These are phyloP conservation scores for Bujurquina vittata DNA, from an alignment of 2,113 vertebrate genomes.

Conservation along the genomic window DNA sequence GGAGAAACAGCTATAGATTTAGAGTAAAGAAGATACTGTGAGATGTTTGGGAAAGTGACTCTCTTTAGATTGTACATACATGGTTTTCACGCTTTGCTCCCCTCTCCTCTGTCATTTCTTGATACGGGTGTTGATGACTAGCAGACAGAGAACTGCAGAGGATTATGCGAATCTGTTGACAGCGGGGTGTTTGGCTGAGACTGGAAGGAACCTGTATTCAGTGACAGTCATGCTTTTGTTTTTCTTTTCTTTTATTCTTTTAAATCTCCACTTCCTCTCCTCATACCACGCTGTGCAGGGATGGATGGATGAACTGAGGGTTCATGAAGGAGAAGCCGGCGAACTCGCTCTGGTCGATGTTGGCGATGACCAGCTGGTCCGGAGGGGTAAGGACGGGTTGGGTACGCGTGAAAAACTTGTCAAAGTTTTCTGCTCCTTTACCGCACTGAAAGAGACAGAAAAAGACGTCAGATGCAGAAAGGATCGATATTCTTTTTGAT, in stretches of 20 bases:
- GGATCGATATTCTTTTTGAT: not conserved
- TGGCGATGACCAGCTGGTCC: conserved; percentile 96
- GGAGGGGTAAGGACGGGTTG: conserved; percentile 96
- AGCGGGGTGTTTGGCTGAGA: conserved; percentile 12
- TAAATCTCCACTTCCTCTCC: conserved; percentile 9
- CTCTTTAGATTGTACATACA: conserved; percentile 12
- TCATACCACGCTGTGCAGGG: conserved; percentile 89
- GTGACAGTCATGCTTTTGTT: conserved; percentile 27
- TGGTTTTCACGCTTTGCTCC: conserved; percentile 26
- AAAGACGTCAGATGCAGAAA: conserved; percentile 2
- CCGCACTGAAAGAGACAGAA: conserved; percentile 84
- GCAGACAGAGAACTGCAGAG: conserved; percentile 47
- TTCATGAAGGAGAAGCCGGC: conserved; percentile 97
- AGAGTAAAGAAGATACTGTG: conserved; percentile 13
- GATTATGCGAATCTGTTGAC: conserved; percentile 41
- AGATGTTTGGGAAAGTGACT: conserved; percentile 28
- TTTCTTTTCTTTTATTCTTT: not conserved
- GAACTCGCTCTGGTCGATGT: conserved; percentile 98
- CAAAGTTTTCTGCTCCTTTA: conserved; percentile 97
- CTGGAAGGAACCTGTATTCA: conserved; percentile 53
- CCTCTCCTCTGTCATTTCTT: conserved; percentile 21
- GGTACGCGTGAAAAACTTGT: conserved; percentile 97
- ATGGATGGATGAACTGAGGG: conserved; percentile 89
- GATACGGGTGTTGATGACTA: conserved; percentile 36
- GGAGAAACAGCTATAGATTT: conserved; percentile 26